phyloP scores from a whole-genome alignment of 2,797 vertebrate genomes.

The Knipowitschia caucasica region DNA sequence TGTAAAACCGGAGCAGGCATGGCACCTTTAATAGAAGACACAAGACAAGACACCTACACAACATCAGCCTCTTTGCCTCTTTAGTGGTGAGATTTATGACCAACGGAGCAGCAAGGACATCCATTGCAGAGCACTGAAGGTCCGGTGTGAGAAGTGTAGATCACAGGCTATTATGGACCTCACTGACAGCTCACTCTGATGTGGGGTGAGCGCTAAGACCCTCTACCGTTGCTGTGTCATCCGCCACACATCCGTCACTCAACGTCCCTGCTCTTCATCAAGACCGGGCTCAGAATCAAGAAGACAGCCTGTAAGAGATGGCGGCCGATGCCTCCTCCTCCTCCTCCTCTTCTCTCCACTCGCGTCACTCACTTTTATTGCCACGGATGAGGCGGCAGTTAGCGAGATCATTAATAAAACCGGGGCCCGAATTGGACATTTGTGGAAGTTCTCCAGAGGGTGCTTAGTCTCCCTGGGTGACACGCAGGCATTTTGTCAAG shows the following conservation, averaged over 20 bases:
- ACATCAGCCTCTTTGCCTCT: slow-evolving; percentile 12
- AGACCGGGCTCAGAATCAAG: slow-evolving; percentile 42
- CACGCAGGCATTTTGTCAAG: slow-evolving; percentile 7
- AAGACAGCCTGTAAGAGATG: slow-evolving; percentile 63
- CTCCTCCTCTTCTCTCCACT: slow-evolving; percentile 22
- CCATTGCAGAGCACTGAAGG: slow-evolving; percentile 47
- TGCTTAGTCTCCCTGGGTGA: slow-evolving; percentile 1
- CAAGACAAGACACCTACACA: slow-evolving; percentile 13
- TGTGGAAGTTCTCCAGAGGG: slow-evolving; percentile 26
- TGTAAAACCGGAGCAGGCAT: slow-evolving; percentile 24
- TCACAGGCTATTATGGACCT: slow-evolving; percentile 59
- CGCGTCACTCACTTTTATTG: slow-evolving; percentile 59
- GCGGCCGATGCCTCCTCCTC: slow-evolving; percentile 23
- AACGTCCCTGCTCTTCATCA: slow-evolving; percentile 55
- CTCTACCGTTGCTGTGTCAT: slow-evolving; percentile 37
- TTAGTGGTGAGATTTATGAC: slow-evolving; percentile 48
- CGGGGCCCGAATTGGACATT: slow-evolving; percentile 45
- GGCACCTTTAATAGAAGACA: slow-evolving; percentile 48
- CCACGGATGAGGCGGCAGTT: slow-evolving; percentile 60
- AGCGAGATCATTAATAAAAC: slow-evolving; percentile 64
- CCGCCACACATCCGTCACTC: slow-evolving; percentile 57
- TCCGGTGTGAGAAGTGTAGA: slow-evolving; percentile 55
- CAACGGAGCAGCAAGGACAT: slow-evolving; percentile 63
- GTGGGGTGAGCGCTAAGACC: slow-evolving; percentile 29
- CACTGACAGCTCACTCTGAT: slow-evolving; percentile 70